Evolutionary conservation across 2,113 vertebrate species (phyloP).

Genomic region (Murina feae): DNA sequence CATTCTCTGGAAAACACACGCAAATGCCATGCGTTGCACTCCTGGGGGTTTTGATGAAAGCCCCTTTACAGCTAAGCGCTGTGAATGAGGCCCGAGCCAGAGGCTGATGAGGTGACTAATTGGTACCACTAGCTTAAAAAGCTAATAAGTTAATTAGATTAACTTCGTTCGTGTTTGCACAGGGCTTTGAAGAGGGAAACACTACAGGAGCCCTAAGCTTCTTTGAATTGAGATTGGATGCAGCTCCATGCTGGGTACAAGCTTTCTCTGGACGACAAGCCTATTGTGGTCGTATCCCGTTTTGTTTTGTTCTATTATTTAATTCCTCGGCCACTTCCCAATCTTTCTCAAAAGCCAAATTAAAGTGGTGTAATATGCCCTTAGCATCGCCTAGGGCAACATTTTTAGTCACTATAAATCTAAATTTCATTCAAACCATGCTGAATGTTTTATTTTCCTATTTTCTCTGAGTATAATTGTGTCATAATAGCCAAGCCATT

Average conservation of each 20-base stretch:
- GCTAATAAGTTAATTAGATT: slow-evolving; percentile 79
- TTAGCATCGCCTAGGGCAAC: neutral
- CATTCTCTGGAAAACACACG: slow-evolving; percentile 60
- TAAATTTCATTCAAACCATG: neutral
- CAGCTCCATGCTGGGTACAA: neutral
- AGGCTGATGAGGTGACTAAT: slow-evolving; percentile 73
- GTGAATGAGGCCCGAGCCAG: slow-evolving; percentile 49
- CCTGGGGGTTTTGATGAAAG: slow-evolving; percentile 67
- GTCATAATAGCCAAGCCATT: neutral
- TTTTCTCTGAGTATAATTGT: neutral
- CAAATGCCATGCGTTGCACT: slow-evolving; percentile 47
- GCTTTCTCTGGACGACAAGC: neutral
- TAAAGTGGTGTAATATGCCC: neutral
- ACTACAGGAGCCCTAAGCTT: slow-evolving; percentile 56
- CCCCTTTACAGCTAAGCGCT: slow-evolving; percentile 50
- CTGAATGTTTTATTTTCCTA: neutral
- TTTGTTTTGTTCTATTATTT: neutral
- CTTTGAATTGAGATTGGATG: slow-evolving; percentile 19
- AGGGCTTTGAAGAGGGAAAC: slow-evolving; percentile 70
- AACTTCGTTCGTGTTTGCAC: slow-evolving; percentile 72
- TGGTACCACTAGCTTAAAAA: slow-evolving; percentile 75
- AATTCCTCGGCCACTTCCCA: neutral
- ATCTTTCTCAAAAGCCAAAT: slow-evolving; percentile 22
- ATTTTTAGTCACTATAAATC: neutral
- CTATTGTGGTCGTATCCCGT: neutral